These are phyloP conservation scores for Arenicola marina DNA, from an alignment of 2,888 invertebrate species.

Conservation along the genomic window DNA sequence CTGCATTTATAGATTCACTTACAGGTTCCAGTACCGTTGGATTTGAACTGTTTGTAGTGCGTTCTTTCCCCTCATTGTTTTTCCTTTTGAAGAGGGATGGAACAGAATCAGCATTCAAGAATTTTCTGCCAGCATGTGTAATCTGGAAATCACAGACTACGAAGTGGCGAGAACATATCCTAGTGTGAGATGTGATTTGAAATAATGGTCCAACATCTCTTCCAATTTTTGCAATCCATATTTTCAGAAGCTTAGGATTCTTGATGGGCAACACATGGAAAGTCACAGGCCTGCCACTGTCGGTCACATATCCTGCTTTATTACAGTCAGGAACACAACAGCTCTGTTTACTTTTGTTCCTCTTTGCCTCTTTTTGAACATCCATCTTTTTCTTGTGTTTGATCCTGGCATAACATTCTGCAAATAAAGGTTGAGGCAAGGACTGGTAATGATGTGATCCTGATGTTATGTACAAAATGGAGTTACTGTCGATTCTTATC, in stretches of 20 bases:
- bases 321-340: neutral
- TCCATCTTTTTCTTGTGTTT: neutral
- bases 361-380: neutral
- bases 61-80: neutral
- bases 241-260: neutral
- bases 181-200: neutral
- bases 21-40: neutral
- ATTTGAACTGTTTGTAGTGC: neutral
- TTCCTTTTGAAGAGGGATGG: constrained; percentile 1
- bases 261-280: neutral
- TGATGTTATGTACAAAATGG: no score
- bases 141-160: neutral
- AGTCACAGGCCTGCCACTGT: neutral
- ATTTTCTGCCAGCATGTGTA: neutral
- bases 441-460: no score
- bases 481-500: no score
- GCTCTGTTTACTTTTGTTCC: neutral
- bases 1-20: no score
- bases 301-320: neutral
- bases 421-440: no score
- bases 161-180: constrained; percentile 11
- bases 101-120: neutral
- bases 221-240: neutral
- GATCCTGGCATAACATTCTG: no score
- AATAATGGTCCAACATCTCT: neutral